These are phyloP conservation scores for Ginglymostoma cirratum DNA, from an alignment of 2,113 vertebrate genomes.

Conservation along the genomic window DNA sequence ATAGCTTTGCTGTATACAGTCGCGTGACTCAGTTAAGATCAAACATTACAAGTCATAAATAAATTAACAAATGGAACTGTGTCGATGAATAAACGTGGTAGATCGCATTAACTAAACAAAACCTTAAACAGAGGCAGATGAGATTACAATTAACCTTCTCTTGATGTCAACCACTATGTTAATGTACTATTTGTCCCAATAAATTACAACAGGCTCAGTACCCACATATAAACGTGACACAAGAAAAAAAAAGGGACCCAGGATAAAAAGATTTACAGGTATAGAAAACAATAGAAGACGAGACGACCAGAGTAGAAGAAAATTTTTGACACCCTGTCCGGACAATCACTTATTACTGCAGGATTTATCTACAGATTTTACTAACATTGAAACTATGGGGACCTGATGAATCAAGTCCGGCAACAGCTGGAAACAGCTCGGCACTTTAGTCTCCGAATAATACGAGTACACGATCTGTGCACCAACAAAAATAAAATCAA, in stretches of 20 bases:
- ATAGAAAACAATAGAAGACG: neutral
- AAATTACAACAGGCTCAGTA: neutral
- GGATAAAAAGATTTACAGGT: neutral
- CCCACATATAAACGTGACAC: neutral
- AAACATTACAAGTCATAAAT: neutral
- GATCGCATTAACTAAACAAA: neutral
- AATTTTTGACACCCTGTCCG: neutral
- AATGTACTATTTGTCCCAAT: neutral
- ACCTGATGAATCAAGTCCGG: slow-evolving; percentile 29
- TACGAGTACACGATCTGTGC: neutral
- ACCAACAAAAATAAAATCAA: neutral
- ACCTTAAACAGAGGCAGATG: neutral
- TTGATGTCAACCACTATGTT: neutral
- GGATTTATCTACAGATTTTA: neutral
- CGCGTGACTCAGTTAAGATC: neutral
- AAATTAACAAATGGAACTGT: neutral
- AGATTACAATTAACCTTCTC: neutral
- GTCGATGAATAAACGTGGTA: neutral
- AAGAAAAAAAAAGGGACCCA: neutral
- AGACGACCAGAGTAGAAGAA: too few species aligned
- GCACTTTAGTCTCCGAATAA: neutral
- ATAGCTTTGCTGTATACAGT: neutral
- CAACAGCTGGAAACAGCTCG: neutral
- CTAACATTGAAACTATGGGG: neutral
- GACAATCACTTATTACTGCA: neutral